Conservation (phyloP, 1,140 invertebrate genomes). For the Euborellia annulipes region DNA sequence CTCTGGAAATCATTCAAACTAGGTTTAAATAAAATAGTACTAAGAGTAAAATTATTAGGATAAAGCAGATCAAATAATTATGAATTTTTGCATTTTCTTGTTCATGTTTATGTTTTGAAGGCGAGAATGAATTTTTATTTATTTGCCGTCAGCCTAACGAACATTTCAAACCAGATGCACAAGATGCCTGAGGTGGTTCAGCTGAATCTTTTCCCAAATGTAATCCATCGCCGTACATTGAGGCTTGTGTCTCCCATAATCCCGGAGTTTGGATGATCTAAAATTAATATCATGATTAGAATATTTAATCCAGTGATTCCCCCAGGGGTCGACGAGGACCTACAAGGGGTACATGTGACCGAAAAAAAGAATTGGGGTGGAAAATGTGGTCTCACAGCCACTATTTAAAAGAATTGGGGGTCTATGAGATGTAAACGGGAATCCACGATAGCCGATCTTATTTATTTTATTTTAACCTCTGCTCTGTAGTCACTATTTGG, state of each 20-base stretch:
- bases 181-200: no score
- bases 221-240: neutral
- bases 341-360: neutral
- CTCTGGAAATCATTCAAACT: no score
- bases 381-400: constrained; percentile 1
- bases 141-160: no score
- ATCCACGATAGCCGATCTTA: neutral
- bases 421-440: neutral
- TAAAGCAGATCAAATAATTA: no score
- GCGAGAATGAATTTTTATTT: no score
- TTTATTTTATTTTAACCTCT: neutral
- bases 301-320: neutral
- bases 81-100: no score
- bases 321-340: neutral
- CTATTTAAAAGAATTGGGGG: neutral
- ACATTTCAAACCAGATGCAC: no score
- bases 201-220: no score
- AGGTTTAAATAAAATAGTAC: no score
- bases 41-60: no score
- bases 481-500: neutral
- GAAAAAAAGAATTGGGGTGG: constrained; percentile 1
- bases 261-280: constrained; percentile 45
- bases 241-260: constrained; percentile 31
- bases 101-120: no score
- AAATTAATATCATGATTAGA: constrained; percentile 14